Conservation (phyloP, 2,888 invertebrate genomes). For the Andrena fulva region DNA sequence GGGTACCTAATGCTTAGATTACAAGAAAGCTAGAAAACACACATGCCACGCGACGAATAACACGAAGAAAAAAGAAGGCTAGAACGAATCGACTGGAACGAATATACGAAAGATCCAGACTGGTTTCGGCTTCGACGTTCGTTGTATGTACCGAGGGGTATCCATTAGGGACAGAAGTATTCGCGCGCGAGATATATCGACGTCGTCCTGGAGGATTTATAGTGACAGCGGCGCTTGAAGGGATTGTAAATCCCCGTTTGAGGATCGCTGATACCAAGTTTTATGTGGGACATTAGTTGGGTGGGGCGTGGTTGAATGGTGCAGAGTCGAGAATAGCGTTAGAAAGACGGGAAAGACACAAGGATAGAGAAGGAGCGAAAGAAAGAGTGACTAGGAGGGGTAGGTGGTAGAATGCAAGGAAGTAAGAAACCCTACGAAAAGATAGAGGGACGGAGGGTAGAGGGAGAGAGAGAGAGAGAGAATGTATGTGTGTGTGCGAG, state of each 20-base stretch:
- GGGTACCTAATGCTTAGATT: background rate
- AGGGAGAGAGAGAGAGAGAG: background rate
- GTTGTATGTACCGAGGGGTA: constrained; percentile 78
- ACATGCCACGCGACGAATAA: constrained; percentile 18
- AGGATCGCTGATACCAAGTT: constrained; percentile 85
- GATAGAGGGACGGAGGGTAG: constrained; percentile 19
- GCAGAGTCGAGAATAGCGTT: constrained; percentile 79
- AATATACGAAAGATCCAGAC: constrained; percentile 71
- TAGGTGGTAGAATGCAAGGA: constrained; percentile 70
- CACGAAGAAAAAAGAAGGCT: constrained; percentile 38
- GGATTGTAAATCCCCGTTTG: constrained; percentile 85
- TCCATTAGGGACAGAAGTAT: constrained; percentile 84
- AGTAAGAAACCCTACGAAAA: constrained; percentile 66
- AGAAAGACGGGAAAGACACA: constrained; percentile 72
- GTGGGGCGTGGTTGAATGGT: constrained; percentile 84
- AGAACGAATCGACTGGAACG: constrained; percentile 58
- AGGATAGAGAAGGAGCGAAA: constrained; percentile 61
- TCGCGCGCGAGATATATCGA: constrained; percentile 84
- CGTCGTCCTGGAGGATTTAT: constrained; percentile 83
- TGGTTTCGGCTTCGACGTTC: constrained; percentile 69
- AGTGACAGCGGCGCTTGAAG: constrained; percentile 84
- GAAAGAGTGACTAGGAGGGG: constrained; percentile 42
- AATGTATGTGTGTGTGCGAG: constrained; percentile 21
- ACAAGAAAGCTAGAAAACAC: background rate
- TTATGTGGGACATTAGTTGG: constrained; percentile 85